Base-by-base conservation (phyloP, 2,888 invertebrate species). In the Acanthosepion lycidas region DNA sequence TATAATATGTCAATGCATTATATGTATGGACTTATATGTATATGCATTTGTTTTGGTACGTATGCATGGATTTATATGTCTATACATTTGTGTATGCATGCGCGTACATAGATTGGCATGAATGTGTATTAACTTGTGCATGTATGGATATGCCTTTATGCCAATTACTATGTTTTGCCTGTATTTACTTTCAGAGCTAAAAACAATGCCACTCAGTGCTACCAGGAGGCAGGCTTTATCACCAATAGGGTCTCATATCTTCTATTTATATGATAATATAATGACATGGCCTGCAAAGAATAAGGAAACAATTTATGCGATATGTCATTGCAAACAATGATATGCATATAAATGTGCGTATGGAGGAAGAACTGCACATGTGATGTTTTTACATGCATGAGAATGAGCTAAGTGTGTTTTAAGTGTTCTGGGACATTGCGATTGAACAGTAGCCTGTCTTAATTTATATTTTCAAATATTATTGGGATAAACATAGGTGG, bases 211-310 rank as follows among this genome's bases (percentile, higher is more conserved):
- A n/a, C 33, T 78, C 78, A 78, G 78, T 78, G 78, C n/a, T 78
- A 78, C 78, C 78, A 78, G 78, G 78, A 78, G 78, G n/a, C 78
- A 78, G 78, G n/a, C 78, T 78, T 78, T 78, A 78, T 78, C 78
- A 78, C 78, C 78, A 78, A 78, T 18, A 78, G 78, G 78, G n/a
- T 9, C 33, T 78, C 78, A 78, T 78, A 78, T 78, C 78, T 78
- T 78, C 78, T n/a, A 78, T 78, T 78, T 78, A 78, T 78, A 78
- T 78, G 78, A 78, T 78, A 78, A 78, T 78, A 78, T 78, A 78
- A 78, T 78, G 78, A 78, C 78, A 78, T 33, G 78, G 78, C n/a
- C 78, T n/a, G n/a, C n/a, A 78, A 78, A 78, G 78, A 78, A 78
- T 78, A 78, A 78, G n/a, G 78, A 78, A 78, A 78, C 28, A 78